Evolutionary conservation across 2,888 invertebrate species (phyloP).

Genomic region (Andrena dorsata): DNA sequence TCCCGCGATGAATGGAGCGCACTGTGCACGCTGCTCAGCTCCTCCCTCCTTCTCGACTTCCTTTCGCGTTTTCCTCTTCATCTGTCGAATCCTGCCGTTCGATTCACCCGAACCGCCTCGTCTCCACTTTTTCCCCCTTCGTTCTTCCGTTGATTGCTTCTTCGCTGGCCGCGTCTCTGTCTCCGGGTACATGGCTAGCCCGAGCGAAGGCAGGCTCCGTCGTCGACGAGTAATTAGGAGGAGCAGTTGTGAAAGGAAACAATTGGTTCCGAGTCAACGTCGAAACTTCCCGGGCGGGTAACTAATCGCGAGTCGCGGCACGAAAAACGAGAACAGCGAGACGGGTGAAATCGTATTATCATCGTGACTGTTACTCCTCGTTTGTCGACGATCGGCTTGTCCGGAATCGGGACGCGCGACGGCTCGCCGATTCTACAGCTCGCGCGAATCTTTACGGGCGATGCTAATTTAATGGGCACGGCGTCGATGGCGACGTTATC

Average conservation of each 20-base stretch:
- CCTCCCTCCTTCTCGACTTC: neutral
- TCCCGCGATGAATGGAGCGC: slow-evolving; percentile 29
- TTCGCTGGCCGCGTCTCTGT: slow-evolving; percentile 55
- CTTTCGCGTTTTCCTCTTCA: slow-evolving; percentile 32
- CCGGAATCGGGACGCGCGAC: neutral
- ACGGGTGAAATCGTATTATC: slow-evolving; percentile 29
- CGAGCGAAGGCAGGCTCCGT: slow-evolving; percentile 53
- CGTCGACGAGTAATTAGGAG: slow-evolving; percentile 71
- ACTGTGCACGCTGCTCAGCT: slow-evolving; percentile 21
- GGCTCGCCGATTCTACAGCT: neutral
- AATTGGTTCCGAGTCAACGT: slow-evolving; percentile 68
- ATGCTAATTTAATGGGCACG: neutral
- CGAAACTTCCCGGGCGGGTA: slow-evolving; percentile 48
- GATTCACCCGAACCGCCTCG: slow-evolving; percentile 38
- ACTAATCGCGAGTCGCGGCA: slow-evolving; percentile 65
- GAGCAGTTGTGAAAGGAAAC: slow-evolving; percentile 72
- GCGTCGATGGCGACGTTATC: neutral
- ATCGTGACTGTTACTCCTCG: slow-evolving; percentile 13
- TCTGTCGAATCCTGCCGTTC: slow-evolving; percentile 51
- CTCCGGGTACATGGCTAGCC: slow-evolving; percentile 33
- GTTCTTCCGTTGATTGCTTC: slow-evolving; percentile 66
- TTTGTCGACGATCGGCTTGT: neutral
- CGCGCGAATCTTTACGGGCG: neutral
- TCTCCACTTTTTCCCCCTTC: slow-evolving; percentile 10
- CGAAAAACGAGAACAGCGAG: slow-evolving; percentile 23